Base-by-base conservation (phyloP, 2,888 invertebrate species). In the Drosophila atripex region DNA sequence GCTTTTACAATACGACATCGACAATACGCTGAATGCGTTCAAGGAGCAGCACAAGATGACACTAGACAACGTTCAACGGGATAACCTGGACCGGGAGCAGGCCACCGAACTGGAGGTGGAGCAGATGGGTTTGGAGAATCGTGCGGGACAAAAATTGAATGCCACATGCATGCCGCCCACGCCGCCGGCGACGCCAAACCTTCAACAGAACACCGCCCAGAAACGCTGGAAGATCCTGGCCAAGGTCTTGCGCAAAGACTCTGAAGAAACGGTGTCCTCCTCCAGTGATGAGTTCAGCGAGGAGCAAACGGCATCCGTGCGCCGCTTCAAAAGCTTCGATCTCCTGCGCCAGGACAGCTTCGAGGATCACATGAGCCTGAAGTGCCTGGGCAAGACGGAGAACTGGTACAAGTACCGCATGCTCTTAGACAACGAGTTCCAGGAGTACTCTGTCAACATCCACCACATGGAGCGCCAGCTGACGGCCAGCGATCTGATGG, bases 141-240 rank as follows among this genome's bases (percentile, higher is more conserved):
- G 12, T 7, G 51, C 32, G 11, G 16, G 32, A 7, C 77, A 18
- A 35, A 69, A 9, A n/a, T n/a, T 35, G 14, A 35, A n/a, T 18
- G 57, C 32, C 43, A 43, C 8, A 3, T 84, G 75, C 9, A 78
- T 82, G 79, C 89, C 87, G 51, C 90, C 89, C 50, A 89, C 90
- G n/a, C 90, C 91, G 3, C 90, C 90, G 41, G 88, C 89, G 59
- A 90, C 91, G 43, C 88, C 89, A 45, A 88, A 86, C 68, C 71
- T 88, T 49, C 88, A 84, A 38, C 87, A 88, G 65, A 91, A 88
- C 86, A 93, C 93, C 73, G 95, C 95, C 21, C 93, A 94, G 71
- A 93, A 93, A 88, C 93, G 95, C 79, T 95, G 95, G 95, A 93
- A 93, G 71, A 93, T 95, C 50, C 91, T 95, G 80, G 95, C 95